Conservation (phyloP, 2,797 vertebrate genomes). For the Amblyraja radiata region DNA sequence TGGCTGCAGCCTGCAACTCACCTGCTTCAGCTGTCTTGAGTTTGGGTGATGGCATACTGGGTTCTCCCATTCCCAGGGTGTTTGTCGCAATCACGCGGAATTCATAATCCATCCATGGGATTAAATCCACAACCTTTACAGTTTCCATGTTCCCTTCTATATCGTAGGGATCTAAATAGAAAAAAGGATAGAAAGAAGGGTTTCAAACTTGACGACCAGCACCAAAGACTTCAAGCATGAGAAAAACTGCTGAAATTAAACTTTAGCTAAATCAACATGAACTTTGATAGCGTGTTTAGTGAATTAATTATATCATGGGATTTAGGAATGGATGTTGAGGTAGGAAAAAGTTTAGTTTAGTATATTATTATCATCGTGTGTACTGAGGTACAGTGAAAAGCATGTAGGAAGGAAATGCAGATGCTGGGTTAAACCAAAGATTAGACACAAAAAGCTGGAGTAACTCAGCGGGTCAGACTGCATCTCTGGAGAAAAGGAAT, state of each 20-base stretch:
- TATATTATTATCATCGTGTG: too few species aligned
- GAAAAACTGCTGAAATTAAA: neutral
- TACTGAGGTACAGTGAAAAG: too few species aligned
- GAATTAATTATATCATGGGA: neutral
- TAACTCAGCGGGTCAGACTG: too few species aligned
- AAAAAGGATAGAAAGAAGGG: neutral
- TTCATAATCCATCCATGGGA: conserved; percentile 92
- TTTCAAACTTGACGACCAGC: neutral
- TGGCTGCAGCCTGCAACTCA: conserved; percentile 50
- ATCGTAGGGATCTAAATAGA: conserved; percentile 66
- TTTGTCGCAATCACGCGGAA: conserved; percentile 91
- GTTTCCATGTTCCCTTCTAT: conserved; percentile 87
- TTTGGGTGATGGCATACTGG: conserved; percentile 77
- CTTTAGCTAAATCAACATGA: neutral
- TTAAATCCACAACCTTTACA: conserved; percentile 74
- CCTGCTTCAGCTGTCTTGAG: conserved; percentile 74
- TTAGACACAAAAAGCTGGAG: too few species aligned
- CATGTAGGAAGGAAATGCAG: too few species aligned
- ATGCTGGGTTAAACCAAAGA: too few species aligned
- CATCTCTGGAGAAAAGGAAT: too few species aligned
- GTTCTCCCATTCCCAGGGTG: conserved; percentile 81
- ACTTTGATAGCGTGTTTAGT: neutral
- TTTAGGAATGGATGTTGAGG: neutral
- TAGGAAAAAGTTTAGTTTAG: too few species aligned
- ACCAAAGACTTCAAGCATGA: neutral